Conservation (phyloP, 1,140 invertebrate genomes). For the Drosophila tani region DNA sequence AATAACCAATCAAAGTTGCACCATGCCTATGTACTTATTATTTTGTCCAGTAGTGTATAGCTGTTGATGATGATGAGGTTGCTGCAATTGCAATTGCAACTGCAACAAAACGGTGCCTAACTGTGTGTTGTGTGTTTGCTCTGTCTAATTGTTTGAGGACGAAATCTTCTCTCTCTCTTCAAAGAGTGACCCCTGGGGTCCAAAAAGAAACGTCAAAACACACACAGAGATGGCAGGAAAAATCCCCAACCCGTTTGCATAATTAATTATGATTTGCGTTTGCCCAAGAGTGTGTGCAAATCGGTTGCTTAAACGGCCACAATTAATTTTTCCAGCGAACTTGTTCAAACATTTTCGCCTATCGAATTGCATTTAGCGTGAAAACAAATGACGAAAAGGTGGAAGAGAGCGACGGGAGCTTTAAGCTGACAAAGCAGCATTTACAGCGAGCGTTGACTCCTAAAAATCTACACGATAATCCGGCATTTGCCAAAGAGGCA, state of each 20-base stretch:
- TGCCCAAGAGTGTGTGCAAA: slow-evolving; percentile 39
- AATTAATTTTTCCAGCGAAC: slow-evolving; percentile 71
- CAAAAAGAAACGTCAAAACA: not conserved
- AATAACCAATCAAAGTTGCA: too few relatives aligned
- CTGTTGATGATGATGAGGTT: slow-evolving; percentile 31
- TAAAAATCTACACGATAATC: slow-evolving; percentile 3
- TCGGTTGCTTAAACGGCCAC: slow-evolving; percentile 58
- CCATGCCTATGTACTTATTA: too few relatives aligned
- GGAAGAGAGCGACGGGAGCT: not conserved
- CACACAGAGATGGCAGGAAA: slow-evolving; percentile 9
- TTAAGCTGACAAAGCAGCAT: slow-evolving; percentile 35
- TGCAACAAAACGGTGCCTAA: slow-evolving; percentile 69
- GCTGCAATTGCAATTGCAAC: slow-evolving; percentile 3
- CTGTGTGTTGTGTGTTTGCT: slow-evolving; percentile 60
- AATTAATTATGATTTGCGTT: slow-evolving; percentile 71
- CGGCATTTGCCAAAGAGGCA: not conserved
- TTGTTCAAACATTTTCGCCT: slow-evolving; percentile 53
- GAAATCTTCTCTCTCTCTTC: not conserved
- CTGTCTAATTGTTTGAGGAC: slow-evolving; percentile 57
- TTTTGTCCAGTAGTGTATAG: too few relatives aligned
- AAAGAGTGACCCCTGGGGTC: slow-evolving; percentile 5
- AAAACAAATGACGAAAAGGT: slow-evolving; percentile 48
- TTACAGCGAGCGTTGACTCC: slow-evolving; percentile 26
- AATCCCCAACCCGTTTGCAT: slow-evolving; percentile 51
- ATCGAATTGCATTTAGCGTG: slow-evolving; percentile 70